Evolutionary conservation across 2,797 vertebrate species (phyloP), one percentile per base, ranked within the genome.

Genomic region (Nasua narica): DNA sequence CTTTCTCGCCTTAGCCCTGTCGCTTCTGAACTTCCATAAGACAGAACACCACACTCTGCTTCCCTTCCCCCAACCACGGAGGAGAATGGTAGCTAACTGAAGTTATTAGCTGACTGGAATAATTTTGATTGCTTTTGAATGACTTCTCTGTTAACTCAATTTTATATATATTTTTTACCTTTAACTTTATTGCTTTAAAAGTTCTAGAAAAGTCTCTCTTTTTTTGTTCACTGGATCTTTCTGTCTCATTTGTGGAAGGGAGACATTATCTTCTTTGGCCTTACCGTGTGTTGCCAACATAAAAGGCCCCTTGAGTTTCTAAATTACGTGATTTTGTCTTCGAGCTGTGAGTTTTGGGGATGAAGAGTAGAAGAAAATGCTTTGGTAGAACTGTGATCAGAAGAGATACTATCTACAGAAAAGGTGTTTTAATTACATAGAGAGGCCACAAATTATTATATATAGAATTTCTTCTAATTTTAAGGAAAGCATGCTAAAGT

Each of bases 61-160:
- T 67, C 19, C 62, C 79, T 94, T 46, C 1, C 23, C 32, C 8
- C 4, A 40, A 7, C 43, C 5, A 6, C 27, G 37, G 29, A 92
- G 32, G 32, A 40, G 56, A 90, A 81, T 67, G 56, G 37, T 48
- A 82, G 54, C 62, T 70, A 32, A 56, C 70, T 48, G 65, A 83
- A 46, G 13, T 52, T 37, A 60, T 70, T 35, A 93, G 21, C 52
- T 54, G 62, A 50, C 2, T 67, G n/a, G 84, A 94, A 2, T 29
- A 35, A 81, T 90, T 97, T 62, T 48, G 19, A 46, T 85, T 88
- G n/a, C 48, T 78, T 96, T 88, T 88, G 32, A 79, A 46, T 79
- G 77, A 50, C 60, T 82, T 94, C 96, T 87, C n/a, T 82, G 3
- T 91, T 65, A 93, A 84, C 29, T 70, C 25, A 56, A 3, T 72